Base-by-base conservation (phyloP, 2,888 invertebrate species). In the Anarsia innoxiella region DNA sequence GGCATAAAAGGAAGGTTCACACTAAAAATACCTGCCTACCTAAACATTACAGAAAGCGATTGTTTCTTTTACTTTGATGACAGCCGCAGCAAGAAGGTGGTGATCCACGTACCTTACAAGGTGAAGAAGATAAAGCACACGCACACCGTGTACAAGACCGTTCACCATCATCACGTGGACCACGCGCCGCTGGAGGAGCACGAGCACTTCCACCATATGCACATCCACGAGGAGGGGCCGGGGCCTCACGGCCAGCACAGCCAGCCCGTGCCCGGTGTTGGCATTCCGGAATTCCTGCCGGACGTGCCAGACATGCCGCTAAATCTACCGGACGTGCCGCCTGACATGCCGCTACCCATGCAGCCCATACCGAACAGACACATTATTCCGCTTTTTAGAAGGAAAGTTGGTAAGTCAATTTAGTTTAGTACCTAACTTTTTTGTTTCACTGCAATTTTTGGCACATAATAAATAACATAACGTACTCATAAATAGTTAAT, bases 101-200 rank as follows among this genome's bases (percentile, higher is more conserved):
- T 89, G 4, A 89, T 91, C 44, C 89, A 89, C 56, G 88, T 91
- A 11, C 91, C 91, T 0, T 88, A 88, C 56, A 87, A 88, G 49
- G 86, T 90, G 44, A 91, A 91, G 70, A 89, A 88, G 51, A 85
- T 90, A 44, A 90, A 90, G 51, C 91, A 91, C 59, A 90, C 89
- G 0, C 91, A 91, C 60, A 91, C 90, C 0, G 84, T 91, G n/a
- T 90, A 88, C 72, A 91, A 90, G 63, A 88, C 90, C 0, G 78
- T 91, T 25, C 88, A 89, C 31, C 88, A 88, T 43, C 78, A 87
- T 45, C 80, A 86, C 51, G 67, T 68, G 0, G 69, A 77, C 39
- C 77, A 69, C 44, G 79, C 77, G 2, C 63, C 65, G 1, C 61
- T 63, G 0, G 84, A 86, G 23, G 82, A 82, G 30, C 85, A 86